Percentiles rank a stretch among this genome's conserved stretches.
Conservation (phyloP, 2,888 invertebrate species). For the Trileptium ribeirensis region DNA sequence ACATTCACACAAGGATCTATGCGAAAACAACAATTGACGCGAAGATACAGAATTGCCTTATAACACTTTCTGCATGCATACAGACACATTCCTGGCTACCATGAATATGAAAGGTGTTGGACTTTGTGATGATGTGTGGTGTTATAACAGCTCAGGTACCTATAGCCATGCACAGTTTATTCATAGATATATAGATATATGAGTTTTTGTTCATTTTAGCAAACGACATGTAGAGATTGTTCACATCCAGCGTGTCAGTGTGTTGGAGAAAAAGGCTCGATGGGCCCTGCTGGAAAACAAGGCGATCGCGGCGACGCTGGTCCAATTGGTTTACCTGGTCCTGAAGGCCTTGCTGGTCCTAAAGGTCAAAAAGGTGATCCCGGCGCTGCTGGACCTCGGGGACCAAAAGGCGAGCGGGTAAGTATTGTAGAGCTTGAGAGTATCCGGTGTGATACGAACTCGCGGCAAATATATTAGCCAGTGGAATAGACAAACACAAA, state of each 20-base stretch:
- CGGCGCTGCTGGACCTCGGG: slow-evolving; percentile 71
- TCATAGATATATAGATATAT: not conserved
- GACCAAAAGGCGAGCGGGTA: slow-evolving; percentile 71
- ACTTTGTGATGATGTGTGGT: too few relatives aligned
- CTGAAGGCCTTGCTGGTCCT: slow-evolving; percentile 74
- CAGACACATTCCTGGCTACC: too few relatives aligned
- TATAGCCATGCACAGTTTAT: not conserved
- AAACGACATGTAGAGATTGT: slow-evolving; percentile 21
- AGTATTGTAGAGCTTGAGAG: slow-evolving; percentile 20
- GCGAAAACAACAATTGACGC: too few relatives aligned
- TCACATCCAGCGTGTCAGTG: slow-evolving; percentile 43
- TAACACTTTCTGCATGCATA: too few relatives aligned
- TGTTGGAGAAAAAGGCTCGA: slow-evolving; percentile 50
- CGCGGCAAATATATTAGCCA: too few relatives aligned
- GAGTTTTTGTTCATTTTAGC: slow-evolving; percentile 2
- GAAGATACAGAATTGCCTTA: too few relatives aligned
- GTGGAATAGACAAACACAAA: too few relatives aligned
- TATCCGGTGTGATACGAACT: too few relatives aligned
- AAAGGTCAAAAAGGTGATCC: slow-evolving; percentile 82
- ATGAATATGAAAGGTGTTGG: not conserved
- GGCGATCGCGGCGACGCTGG: slow-evolving; percentile 64
- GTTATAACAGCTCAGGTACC: not conserved
- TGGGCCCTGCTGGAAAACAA: slow-evolving; percentile 62
- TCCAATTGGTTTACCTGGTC: slow-evolving; percentile 70
- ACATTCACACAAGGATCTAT: too few relatives aligned